These are phyloP conservation scores for Cordilura impudica DNA, from an alignment of 2,888 invertebrate species.

Conservation along the genomic window DNA sequence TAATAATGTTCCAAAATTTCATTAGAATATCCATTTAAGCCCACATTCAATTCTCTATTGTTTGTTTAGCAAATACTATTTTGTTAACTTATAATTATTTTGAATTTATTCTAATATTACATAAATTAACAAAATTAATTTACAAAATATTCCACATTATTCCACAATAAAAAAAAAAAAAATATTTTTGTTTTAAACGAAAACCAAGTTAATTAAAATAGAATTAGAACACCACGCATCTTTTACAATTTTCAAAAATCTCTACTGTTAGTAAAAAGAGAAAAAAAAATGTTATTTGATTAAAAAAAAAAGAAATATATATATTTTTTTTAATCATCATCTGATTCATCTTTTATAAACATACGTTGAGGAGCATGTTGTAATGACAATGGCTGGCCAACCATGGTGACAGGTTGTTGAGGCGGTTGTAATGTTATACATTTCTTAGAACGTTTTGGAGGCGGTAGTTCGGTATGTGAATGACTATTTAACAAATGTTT, in stretches of 20 bases:
- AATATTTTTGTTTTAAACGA: neutral
- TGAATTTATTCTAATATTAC: neutral
- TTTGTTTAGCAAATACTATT: neutral
- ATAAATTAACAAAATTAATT: neutral
- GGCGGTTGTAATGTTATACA: conserved; percentile 72
- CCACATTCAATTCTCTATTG: no score
- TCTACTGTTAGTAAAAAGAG: conserved; percentile 45
- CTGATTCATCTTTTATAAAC: conserved; percentile 65
- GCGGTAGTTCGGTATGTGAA: conserved; percentile 77
- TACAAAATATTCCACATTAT: no score
- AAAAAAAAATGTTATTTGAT: neutral
- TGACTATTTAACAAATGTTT: conserved; percentile 78
- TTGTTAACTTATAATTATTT: neutral
- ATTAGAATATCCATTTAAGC: no score
- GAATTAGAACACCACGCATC: no score
- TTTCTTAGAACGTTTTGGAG: conserved; percentile 77
- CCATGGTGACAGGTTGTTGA: conserved; percentile 76
- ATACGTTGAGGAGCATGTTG: conserved; percentile 77
- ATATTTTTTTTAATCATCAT: conserved; percentile 56
- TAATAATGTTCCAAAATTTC: no score
- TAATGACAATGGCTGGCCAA: conserved; percentile 76
- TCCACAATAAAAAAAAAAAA: neutral
- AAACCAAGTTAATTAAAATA: neutral
- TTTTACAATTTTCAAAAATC: conserved; percentile 49
- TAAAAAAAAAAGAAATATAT: conserved; percentile 27